phyloP scores from a whole-genome alignment of 2,113 vertebrate species.

The Agapornis roseicollis region DNA sequence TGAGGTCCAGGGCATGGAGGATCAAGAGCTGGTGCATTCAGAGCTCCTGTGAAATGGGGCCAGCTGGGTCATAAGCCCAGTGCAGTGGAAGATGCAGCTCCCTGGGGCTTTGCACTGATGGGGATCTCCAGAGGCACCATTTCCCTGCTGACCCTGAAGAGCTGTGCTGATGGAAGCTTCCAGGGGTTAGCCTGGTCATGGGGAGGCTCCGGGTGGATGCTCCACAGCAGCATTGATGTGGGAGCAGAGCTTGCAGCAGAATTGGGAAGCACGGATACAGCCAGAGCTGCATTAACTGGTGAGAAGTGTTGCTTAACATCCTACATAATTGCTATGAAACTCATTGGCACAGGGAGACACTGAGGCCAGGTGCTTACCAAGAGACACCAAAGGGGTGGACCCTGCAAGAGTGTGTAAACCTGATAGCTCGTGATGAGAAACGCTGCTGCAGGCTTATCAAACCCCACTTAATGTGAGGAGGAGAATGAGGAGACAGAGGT shows the following conservation, averaged over 20 bases:
- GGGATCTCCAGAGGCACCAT: background rate
- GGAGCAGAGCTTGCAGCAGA: background rate
- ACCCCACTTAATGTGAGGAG: background rate
- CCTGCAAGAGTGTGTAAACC: background rate
- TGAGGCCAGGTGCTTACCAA: background rate
- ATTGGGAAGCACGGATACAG: background rate
- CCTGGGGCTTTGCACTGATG: background rate
- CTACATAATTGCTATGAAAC: background rate
- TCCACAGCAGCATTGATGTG: accelerated
- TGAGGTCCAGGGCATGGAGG: background rate
- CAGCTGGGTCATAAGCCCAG: background rate
- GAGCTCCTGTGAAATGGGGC: background rate
- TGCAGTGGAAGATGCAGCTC: background rate
- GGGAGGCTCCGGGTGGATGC: background rate
- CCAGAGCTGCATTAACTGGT: background rate
- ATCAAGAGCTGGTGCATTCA: background rate
- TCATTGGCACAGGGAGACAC: background rate
- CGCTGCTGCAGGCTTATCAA: background rate
- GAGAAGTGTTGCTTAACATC: background rate
- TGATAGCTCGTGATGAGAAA: background rate
- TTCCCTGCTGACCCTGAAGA: background rate
- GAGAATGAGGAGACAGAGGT: background rate
- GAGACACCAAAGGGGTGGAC: background rate
- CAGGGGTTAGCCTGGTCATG: background rate
- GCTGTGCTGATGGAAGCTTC: background rate